These are phyloP conservation scores for Odobenus rosmarus DNA, from an alignment of 2,113 vertebrate genomes.

Conservation along the genomic window DNA sequence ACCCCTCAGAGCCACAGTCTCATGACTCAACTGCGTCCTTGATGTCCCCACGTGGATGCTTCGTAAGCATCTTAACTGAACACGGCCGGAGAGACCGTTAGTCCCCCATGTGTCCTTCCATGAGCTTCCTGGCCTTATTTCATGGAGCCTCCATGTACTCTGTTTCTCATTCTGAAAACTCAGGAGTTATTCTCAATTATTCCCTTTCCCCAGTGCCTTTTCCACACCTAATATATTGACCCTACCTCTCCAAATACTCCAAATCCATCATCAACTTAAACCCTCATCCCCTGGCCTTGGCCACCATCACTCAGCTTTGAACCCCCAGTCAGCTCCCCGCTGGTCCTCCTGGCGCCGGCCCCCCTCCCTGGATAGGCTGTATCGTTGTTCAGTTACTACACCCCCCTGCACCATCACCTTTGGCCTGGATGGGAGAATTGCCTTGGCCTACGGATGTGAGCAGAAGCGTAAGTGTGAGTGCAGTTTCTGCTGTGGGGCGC, in stretches of 20 bases:
- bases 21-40: too few species aligned
- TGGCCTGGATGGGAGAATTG: neutral
- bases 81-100: rapidly evolving
- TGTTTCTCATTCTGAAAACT: neutral
- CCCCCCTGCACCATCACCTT: neutral
- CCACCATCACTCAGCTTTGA: neutral
- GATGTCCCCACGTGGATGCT: neutral
- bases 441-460: neutral
- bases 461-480: neutral
- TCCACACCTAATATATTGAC: neutral
- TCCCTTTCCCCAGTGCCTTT: neutral
- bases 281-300: neutral
- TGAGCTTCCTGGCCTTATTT: neutral
- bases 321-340: too few species aligned
- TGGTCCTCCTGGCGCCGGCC: too few species aligned
- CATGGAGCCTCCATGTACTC: too few species aligned
- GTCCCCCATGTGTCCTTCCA: neutral
- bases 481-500: neutral
- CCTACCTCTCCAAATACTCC: neutral
- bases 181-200: neutral
- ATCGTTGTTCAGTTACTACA: neutral
- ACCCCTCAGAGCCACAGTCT: neutral
- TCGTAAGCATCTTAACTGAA: neutral
- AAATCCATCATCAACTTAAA: neutral
- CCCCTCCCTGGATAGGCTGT: neutral